Conservation (phyloP, 2,888 invertebrate species). For the Lycia hirtaria region DNA sequence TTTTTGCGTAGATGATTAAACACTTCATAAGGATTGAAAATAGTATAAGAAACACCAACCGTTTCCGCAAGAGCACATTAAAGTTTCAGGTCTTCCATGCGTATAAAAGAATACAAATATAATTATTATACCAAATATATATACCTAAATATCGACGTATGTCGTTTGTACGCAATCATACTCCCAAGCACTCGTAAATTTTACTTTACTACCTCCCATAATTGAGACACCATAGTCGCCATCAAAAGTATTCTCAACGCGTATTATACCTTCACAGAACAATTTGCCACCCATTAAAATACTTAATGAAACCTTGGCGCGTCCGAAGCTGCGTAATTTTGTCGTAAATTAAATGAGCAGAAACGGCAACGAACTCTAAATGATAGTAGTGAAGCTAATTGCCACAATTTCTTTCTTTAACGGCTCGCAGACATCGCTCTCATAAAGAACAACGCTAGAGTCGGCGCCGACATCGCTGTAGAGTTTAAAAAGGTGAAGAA, state of each 20-base stretch:
- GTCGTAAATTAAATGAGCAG: constrained; percentile 65
- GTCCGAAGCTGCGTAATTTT: constrained; percentile 52
- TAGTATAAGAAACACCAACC: too few relatives aligned
- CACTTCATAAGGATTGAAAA: too few relatives aligned
- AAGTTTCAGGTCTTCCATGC: too few relatives aligned
- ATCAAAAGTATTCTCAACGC: constrained; percentile 15
- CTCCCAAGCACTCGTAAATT: constrained; percentile 10
- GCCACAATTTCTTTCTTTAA: constrained; percentile 70
- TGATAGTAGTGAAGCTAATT: constrained; percentile 65
- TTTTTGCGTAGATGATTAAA: too few relatives aligned
- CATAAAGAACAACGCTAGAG: constrained; percentile 95
- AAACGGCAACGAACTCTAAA: constrained; percentile 60
- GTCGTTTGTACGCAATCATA: too few relatives aligned
- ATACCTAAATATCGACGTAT: too few relatives aligned
- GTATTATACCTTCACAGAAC: constrained; percentile 37
- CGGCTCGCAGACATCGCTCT: constrained; percentile 91
- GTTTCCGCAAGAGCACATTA: too few relatives aligned
- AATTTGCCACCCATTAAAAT: constrained; percentile 58
- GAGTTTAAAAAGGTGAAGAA: constrained; percentile 82
- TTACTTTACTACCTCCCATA: constrained; percentile 13
- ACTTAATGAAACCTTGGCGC: constrained; percentile 57
- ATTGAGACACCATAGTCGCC: constrained; percentile 10
- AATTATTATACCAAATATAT: too few relatives aligned
- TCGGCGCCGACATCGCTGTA: constrained; percentile 92
- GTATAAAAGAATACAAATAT: too few relatives aligned